These are phyloP conservation scores for Neodontobutis hainanensis DNA, from an alignment of 2,113 vertebrate genomes.

Conservation along the genomic window DNA sequence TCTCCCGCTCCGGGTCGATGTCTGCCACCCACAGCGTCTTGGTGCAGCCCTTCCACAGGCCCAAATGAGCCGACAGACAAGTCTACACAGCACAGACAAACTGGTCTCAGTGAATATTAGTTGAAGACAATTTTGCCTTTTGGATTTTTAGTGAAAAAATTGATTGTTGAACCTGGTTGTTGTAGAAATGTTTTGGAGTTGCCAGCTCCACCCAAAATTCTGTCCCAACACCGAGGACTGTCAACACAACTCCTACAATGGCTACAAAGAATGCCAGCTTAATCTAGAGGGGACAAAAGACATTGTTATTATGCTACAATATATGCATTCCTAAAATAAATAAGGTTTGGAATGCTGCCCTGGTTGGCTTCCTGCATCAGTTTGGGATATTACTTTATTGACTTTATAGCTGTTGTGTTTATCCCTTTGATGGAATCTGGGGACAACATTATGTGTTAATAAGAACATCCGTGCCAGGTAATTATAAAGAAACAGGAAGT, in stretches of 20 bases:
- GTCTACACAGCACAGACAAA: slow-evolving; percentile 55
- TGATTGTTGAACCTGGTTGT: slow-evolving; percentile 71
- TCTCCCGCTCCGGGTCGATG: slow-evolving; percentile 79
- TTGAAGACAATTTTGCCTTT: no score
- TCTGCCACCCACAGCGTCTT: slow-evolving; percentile 85
- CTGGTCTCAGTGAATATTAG: background rate
- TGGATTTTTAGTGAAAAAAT: background rate
- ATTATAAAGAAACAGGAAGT: no score
- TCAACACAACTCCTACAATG: slow-evolving; percentile 81
- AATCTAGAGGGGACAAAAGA: slow-evolving; percentile 58
- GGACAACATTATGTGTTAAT: no score
- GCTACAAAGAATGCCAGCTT: slow-evolving; percentile 85
- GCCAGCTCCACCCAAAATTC: slow-evolving; percentile 91
- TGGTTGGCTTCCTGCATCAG: no score
- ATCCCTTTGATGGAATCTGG: no score
- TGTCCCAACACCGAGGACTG: slow-evolving; percentile 86
- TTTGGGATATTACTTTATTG: no score
- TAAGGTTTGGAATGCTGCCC: no score
- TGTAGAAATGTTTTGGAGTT: slow-evolving; percentile 78
- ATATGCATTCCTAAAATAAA: no score
- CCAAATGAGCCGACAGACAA: slow-evolving; percentile 83
- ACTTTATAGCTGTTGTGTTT: no score
- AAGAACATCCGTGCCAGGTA: no score
- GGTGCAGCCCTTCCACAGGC: slow-evolving; percentile 88
- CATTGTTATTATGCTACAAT: background rate